Evolutionary conservation across 2,888 invertebrate genomes (phyloP).

Genomic region (Petrolisthes cinctipes): DNA sequence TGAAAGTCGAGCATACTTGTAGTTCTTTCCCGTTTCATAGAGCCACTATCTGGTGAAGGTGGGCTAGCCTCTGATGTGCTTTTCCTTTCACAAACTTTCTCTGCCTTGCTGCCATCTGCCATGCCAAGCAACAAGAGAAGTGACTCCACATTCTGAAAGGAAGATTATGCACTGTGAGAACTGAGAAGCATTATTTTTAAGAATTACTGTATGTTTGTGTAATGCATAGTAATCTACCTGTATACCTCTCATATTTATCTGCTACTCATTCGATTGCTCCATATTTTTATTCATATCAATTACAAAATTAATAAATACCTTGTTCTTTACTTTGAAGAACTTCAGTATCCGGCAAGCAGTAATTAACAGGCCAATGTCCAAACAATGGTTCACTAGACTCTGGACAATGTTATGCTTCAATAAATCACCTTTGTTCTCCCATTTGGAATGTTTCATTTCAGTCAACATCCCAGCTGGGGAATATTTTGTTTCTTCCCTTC

Average conservation of each 20-base stretch:
- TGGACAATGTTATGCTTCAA: neutral
- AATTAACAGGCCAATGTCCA: conserved; percentile 33
- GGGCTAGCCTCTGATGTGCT: neutral
- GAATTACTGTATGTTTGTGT: neutral
- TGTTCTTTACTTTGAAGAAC: conserved; percentile 21
- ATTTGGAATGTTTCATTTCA: neutral
- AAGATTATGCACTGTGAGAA: neutral
- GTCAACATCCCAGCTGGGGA: neutral
- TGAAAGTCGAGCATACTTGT: too few species aligned
- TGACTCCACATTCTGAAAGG: conserved; percentile 22
- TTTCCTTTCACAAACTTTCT: neutral
- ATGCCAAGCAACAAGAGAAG: conserved; percentile 20
- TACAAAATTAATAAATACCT: conserved; percentile 3
- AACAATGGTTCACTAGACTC: conserved; percentile 22
- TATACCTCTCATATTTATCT: neutral
- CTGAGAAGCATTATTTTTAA: neutral
- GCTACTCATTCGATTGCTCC: neutral
- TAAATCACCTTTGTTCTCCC: neutral
- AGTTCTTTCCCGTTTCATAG: neutral
- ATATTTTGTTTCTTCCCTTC: neutral
- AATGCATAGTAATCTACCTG: neutral
- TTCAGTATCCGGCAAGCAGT: conserved; percentile 48
- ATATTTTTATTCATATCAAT: neutral
- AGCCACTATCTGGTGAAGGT: neutral
- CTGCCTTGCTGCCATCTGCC: conserved; percentile 10